These are phyloP conservation scores for Acheta domesticus DNA, from an alignment of 2,888 invertebrate species.

Conservation along the genomic window DNA sequence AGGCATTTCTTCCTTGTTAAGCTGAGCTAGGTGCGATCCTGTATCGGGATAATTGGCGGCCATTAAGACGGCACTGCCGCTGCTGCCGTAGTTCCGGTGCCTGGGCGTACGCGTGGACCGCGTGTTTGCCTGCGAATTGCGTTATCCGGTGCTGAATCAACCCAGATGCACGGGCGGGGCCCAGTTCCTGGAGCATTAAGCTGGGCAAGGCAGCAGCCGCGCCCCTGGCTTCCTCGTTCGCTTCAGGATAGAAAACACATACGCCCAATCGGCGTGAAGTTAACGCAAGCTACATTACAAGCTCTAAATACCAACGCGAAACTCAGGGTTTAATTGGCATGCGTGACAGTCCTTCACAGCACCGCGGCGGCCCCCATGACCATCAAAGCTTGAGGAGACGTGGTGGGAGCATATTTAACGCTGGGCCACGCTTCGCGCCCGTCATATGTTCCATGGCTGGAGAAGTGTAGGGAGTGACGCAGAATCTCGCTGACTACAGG, in stretches of 20 bases:
- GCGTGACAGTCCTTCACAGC: not conserved
- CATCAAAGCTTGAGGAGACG: not conserved
- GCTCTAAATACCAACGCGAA: constrained; percentile 1
- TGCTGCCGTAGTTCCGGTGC: too few species aligned
- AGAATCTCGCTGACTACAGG: not conserved
- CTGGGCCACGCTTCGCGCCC: not conserved
- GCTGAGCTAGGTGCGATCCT: too few species aligned
- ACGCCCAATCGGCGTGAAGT: not conserved
- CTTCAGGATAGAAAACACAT: not conserved
- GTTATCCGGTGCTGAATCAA: not conserved
- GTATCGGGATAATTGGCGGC: too few species aligned
- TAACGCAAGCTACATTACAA: not conserved
- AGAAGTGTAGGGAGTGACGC: not conserved
- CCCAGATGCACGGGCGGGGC: not conserved
- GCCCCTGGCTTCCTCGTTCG: not conserved
- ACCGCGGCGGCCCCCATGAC: not conserved
- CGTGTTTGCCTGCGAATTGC: not conserved
- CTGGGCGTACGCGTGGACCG: not conserved
- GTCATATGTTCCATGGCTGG: not conserved
- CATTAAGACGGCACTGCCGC: too few species aligned
- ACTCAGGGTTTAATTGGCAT: not conserved
- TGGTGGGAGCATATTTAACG: not conserved
- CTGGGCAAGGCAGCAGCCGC: not conserved
- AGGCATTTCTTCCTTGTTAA: too few species aligned
- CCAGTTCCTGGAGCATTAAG: not conserved